These are phyloP conservation scores for Isotomurus palustris DNA, from an alignment of 2,888 invertebrate species.

Conservation along the genomic window DNA sequence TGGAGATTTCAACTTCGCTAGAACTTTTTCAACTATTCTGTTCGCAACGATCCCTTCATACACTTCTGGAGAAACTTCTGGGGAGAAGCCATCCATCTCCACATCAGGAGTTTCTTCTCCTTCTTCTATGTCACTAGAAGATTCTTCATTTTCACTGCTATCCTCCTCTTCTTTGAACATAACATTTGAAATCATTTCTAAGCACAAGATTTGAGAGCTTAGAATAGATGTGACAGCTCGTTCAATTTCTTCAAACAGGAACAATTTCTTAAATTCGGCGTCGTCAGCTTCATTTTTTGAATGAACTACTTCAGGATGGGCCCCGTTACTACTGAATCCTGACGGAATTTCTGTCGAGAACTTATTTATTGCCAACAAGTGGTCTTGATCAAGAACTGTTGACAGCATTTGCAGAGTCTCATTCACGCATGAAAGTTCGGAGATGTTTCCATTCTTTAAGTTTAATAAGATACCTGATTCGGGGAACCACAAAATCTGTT, in stretches of 20 bases:
- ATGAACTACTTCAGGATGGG: conserved; percentile 23
- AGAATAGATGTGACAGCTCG: conserved; percentile 53
- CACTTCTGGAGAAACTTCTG: conserved; percentile 47
- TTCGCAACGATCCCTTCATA: conserved; percentile 60
- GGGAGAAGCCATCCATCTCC: conserved; percentile 23
- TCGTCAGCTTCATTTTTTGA: conserved; percentile 51
- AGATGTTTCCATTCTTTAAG: conserved; percentile 45
- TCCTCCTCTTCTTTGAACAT: conserved; percentile 63
- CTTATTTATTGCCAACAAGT: conserved; percentile 44
- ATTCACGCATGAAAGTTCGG: conserved; percentile 27
- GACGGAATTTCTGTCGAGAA: conserved; percentile 34
- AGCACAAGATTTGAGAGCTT: conserved; percentile 62
- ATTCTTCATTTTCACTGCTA: conserved; percentile 48
- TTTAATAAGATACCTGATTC: conserved; percentile 49
- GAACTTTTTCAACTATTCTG: conserved; percentile 60
- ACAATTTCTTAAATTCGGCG: conserved; percentile 17
- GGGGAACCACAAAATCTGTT: background rate
- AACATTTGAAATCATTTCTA: conserved; percentile 68
- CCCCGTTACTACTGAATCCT: conserved; percentile 13
- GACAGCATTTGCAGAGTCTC: conserved; percentile 54
- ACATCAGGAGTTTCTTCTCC: conserved; percentile 22
- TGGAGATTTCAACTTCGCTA: conserved; percentile 54
- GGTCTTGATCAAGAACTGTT: conserved; percentile 57
- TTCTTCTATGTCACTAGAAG: conserved; percentile 47
- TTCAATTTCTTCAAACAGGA: conserved; percentile 37